These are phyloP conservation scores for Bilobella aurantiaca DNA, from an alignment of 1,140 invertebrate species.

Conservation along the genomic window DNA sequence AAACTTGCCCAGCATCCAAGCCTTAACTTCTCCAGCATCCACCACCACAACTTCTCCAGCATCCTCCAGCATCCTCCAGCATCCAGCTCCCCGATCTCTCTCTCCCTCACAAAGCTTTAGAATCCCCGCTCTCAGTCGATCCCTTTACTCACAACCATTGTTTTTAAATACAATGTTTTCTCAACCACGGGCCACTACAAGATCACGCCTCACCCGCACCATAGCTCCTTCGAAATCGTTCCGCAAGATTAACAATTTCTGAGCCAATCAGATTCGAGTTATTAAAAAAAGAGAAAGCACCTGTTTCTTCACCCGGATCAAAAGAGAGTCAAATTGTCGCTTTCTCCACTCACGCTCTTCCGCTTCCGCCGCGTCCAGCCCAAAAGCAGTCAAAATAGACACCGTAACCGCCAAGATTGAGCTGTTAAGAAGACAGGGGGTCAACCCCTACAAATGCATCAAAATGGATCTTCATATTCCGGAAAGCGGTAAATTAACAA, in stretches of 20 bases:
- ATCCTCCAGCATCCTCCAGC: neutral
- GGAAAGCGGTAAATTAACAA: constrained; percentile 21
- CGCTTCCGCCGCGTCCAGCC: neutral
- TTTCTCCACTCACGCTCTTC: neutral
- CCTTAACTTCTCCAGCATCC: neutral
- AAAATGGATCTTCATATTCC: constrained; percentile 26
- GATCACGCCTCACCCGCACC: neutral
- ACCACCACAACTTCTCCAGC: neutral
- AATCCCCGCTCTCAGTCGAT: neutral
- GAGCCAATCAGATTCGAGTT: no score
- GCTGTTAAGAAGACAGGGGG: neutral
- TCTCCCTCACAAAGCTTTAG: no score
- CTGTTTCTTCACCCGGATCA: neutral
- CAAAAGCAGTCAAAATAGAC: neutral
- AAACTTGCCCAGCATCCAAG: neutral
- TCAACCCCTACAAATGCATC: constrained; percentile 14
- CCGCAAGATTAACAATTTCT: neutral
- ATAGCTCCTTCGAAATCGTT: neutral
- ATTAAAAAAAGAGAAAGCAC: no score
- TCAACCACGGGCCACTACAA: neutral
- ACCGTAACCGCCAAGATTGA: neutral
- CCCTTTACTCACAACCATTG: neutral
- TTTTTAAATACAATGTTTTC: neutral
- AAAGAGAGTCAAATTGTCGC: neutral
- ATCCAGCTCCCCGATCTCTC: neutral